These are phyloP conservation scores for Venturia canescens DNA, from an alignment of 1,140 invertebrate genomes.

Conservation along the genomic window DNA sequence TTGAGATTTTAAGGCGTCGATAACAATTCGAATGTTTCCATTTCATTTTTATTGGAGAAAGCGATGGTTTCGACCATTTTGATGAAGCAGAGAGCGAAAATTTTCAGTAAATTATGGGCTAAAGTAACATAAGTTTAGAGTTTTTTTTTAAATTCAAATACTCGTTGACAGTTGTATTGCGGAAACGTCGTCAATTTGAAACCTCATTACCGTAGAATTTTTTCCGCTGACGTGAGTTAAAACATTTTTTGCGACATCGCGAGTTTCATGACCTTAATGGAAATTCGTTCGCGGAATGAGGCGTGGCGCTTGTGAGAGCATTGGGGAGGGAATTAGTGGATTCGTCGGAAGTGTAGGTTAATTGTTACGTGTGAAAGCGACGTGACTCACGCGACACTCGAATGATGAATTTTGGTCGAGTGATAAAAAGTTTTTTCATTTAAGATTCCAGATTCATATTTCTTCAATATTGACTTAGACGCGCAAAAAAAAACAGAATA, in stretches of 20 bases:
- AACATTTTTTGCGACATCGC: not conserved
- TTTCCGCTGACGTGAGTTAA: not conserved
- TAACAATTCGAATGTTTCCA: no score
- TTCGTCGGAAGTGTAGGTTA: not conserved
- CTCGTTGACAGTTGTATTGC: not conserved
- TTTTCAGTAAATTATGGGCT: no score
- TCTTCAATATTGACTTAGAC: not conserved
- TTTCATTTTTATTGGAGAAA: no score
- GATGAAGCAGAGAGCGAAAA: no score
- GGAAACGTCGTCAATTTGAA: not conserved
- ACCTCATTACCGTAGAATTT: not conserved
- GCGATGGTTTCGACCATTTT: no score
- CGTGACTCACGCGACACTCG: not conserved
- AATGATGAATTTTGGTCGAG: not conserved
- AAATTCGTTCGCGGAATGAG: not conserved
- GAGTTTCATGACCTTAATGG: not conserved
- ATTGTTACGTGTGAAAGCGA: not conserved
- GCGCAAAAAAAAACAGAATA: not conserved
- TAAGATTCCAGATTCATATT: not conserved
- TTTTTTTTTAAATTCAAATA: not conserved
- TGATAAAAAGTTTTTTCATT: not conserved
- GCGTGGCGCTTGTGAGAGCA: not conserved
- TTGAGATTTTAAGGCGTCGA: no score
- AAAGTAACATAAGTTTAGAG: no score
- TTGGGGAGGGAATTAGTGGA: not conserved